Conservation (phyloP, 53 echinoderm and acorn worm genomes). For the Paracentrotus lividus region DNA sequence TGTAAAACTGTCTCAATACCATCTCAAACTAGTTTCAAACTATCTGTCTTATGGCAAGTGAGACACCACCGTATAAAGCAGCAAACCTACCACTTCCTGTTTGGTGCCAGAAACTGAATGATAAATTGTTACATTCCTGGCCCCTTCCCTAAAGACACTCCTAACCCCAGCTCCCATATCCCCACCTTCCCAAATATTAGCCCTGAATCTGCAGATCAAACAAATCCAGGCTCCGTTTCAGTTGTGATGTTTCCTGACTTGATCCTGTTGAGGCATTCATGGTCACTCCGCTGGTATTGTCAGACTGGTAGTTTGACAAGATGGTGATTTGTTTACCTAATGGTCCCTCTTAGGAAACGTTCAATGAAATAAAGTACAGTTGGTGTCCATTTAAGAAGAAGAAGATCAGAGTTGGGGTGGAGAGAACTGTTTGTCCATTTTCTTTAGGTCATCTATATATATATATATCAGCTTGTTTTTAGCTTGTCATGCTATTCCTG, state of each 20-base stretch:
- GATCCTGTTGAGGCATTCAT: neutral
- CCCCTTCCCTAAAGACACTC: too few relatives aligned
- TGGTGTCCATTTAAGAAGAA: neutral
- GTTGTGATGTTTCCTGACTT: neutral
- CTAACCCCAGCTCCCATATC: neutral
- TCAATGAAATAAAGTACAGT: neutral
- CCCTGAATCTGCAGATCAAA: neutral
- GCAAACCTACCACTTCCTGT: too few relatives aligned
- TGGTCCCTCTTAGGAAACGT: slow-evolving; percentile 17
- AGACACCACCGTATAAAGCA: too few relatives aligned
- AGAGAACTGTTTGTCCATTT: slow-evolving; percentile 15
- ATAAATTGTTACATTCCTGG: too few relatives aligned
- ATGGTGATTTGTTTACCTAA: slow-evolving; percentile 16
- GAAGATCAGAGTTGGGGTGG: neutral
- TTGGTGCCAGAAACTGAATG: too few relatives aligned
- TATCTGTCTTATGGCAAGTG: too few relatives aligned
- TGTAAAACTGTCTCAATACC: too few relatives aligned
- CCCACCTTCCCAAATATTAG: neutral
- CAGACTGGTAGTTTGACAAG: neutral
- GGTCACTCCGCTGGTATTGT: slow-evolving; percentile 4
- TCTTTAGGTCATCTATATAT: too few relatives aligned
- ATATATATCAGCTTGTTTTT: too few relatives aligned
- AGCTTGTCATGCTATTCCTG: too few relatives aligned
- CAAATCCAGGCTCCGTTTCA: neutral
- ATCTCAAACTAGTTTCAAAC: too few relatives aligned